These are phyloP conservation scores for Zaprionus taronus DNA, from an alignment of 1,140 invertebrate genomes.

Conservation along the genomic window DNA sequence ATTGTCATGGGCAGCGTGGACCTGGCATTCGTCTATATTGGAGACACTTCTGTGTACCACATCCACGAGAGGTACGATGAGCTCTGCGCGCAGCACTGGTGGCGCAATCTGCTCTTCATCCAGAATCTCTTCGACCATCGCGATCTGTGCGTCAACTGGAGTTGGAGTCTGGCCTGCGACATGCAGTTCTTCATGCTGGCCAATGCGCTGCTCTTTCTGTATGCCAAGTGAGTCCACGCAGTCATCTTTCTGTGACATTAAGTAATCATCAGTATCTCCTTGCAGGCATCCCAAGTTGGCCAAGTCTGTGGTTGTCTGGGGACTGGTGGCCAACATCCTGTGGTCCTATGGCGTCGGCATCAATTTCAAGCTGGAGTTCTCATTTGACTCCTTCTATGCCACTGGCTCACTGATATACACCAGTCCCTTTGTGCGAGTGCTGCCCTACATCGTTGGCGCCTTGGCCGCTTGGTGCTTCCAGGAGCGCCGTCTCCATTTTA, in stretches of 20 bases:
- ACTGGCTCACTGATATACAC: conserved; percentile 79
- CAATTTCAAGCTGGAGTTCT: conserved; percentile 67
- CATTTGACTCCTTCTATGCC: conserved; percentile 71
- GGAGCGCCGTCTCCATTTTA: conserved; percentile 45
- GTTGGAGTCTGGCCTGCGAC: conserved; percentile 93
- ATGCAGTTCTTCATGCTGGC: conserved; percentile 91
- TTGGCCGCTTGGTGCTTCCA: conserved; percentile 69
- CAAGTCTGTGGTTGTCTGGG: conserved; percentile 37
- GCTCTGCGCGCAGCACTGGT: conserved; percentile 87
- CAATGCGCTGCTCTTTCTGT: conserved; percentile 85
- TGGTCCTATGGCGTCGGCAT: conserved; percentile 72
- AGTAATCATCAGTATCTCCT: neutral
- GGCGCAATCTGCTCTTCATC: conserved; percentile 88
- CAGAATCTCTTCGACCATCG: conserved; percentile 86
- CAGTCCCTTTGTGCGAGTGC: conserved; percentile 74
- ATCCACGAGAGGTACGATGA: conserved; percentile 85
- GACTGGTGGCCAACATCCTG: conserved; percentile 54
- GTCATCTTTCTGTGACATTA: neutral
- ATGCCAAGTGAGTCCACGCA: conserved; percentile 84
- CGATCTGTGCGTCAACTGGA: conserved; percentile 90
- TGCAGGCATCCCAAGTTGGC: conserved; percentile 59
- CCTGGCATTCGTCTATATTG: conserved; percentile 85
- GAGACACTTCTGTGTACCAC: conserved; percentile 85
- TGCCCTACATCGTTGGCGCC: conserved; percentile 77
- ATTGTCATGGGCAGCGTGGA: conserved; percentile 85